Base-by-base conservation (phyloP, 2,113 vertebrate species). In the Pedetes capensis region DNA sequence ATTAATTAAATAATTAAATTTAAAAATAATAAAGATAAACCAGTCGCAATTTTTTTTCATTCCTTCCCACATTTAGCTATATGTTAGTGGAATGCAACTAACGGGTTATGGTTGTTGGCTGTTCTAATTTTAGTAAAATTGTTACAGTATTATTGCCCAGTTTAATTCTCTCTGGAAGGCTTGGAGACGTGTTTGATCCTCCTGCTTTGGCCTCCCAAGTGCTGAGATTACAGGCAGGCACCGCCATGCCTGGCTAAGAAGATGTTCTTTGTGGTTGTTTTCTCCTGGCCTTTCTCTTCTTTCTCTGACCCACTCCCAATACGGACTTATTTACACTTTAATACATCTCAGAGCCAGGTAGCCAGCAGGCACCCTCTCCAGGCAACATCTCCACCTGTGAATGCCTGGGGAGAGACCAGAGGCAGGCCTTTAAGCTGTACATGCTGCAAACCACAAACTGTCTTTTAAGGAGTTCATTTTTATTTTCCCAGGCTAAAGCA, bases 61-160 rank as follows among this genome's bases (percentile, higher is more conserved):
- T 92, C 23, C 61, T 82, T 80, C 8, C 44, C 47, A 63, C 84
- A 14, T 37, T 69, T 87, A 78, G 57, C 42, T 81, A 0, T 39
- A 76, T 37, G 22, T 71, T 76, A 53, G 8, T n/a, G 51, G 17
- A 86, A 22, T 44, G 8, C 71, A 84, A 80, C 18, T 51, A 75
- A 80, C 44, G 27, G 32, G 22, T 53, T 81, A 64, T 25, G 37
- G 42, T 64, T 90, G 34, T 78, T 75, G 25, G 27, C n/a, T 85
- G 22, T 79, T 84, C 55, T 39, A 4, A 61, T 96, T 92, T 80
- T 87, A 93, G 89, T 61, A 63, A 85, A 87, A 78, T 78, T 61
- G 47, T 25, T 89, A 63, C 42, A 44, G 12, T 47, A 27, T 71
- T 23, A 71, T 74, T 5, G 0, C 9, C 57, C 75, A 75, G 51